Evolutionary conservation across 2,797 vertebrate genomes (phyloP).

Genomic region (Geotrypetes seraphini): DNA sequence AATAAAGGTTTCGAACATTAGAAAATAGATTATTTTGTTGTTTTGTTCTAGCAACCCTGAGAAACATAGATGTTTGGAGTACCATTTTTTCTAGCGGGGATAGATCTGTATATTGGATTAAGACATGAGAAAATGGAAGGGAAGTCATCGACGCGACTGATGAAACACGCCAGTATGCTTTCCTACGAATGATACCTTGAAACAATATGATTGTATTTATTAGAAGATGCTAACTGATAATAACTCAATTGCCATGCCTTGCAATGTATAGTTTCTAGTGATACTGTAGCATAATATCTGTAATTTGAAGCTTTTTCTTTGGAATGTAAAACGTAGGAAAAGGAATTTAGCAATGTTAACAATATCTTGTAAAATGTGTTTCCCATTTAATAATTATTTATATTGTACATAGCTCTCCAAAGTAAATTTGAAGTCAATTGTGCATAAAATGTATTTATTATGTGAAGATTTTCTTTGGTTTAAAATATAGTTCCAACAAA

Average conservation of each 20-base stretch:
- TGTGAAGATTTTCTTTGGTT: slow-evolving; percentile 77
- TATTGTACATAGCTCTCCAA: slow-evolving; percentile 79
- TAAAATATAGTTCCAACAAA: slow-evolving; percentile 75
- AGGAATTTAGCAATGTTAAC: slow-evolving; percentile 60
- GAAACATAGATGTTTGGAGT: too few species aligned
- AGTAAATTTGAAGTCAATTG: slow-evolving; percentile 82
- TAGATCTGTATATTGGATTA: too few species aligned
- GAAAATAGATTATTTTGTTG: too few species aligned
- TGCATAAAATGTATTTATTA: slow-evolving; percentile 95
- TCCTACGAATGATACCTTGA: slow-evolving; percentile 4
- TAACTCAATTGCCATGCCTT: slow-evolving; percentile 46
- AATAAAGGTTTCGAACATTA: too few species aligned
- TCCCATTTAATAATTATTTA: slow-evolving; percentile 88
- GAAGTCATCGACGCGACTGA: too few species aligned
- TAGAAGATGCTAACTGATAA: slow-evolving; percentile 31
- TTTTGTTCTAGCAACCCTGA: too few species aligned
- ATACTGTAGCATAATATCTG: slow-evolving; percentile 66
- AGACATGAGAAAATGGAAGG: too few species aligned
- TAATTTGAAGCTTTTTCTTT: slow-evolving; percentile 66
- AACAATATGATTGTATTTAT: slow-evolving; percentile 33
- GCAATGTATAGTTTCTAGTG: slow-evolving; percentile 56
- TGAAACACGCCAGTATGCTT: slow-evolving; percentile 32
- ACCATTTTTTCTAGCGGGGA: too few species aligned
- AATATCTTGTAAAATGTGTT: slow-evolving; percentile 73
- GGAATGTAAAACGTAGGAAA: slow-evolving; percentile 68